Base-by-base conservation (phyloP, 2,888 invertebrate species). In the Mesochorus sp. region DNA sequence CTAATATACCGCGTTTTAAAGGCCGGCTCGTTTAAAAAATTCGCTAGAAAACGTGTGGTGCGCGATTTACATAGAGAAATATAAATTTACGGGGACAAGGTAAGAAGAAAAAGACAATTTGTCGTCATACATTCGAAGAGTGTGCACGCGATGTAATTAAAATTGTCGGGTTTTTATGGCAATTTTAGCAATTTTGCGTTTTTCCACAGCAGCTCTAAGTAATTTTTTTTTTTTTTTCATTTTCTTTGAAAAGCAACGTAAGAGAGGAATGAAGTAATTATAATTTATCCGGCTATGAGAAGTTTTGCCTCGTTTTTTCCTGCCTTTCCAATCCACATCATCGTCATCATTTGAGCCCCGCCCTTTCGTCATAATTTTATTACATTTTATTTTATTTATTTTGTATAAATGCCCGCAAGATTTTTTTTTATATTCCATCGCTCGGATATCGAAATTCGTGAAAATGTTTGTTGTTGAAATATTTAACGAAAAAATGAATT, bases 171-270 rank as follows among this genome's bases (percentile, higher is more conserved):
- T 70, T 80, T 85, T 85, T 85, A 83, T 85, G 85, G 82, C 83
- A 85, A 85, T 85, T 85, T 83, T 85, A 84, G 83, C 85, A 85
- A 85, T 85, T 85, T 81, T 34, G 39, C 24, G 31, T 71, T 62
- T 51, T 37, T 14, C 34, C 73, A 42, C 21, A 21, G n/a, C 12
- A 14, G 47, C 21, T 39, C 8, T 1, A 26, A 26, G 24, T 17
- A 24, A 26, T 28, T 10, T 24, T n/a, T 4, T 51, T n/a, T 26
- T 51, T 26, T 14, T 51, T 24, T 31, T 55, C 55, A 39, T 49
- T 31, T 17, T 12, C 39, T 37, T 47, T 76, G 75, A 81, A 82
- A 79, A 81, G 82, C 79, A 73, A 81, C 77, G 37, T 19, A 21
- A 31, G 6, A 42, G 71, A 79, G 80, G 77, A 83, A 85, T 81